Base-by-base conservation (phyloP, 2,797 vertebrate species). In the Poecilia gillii region DNA sequence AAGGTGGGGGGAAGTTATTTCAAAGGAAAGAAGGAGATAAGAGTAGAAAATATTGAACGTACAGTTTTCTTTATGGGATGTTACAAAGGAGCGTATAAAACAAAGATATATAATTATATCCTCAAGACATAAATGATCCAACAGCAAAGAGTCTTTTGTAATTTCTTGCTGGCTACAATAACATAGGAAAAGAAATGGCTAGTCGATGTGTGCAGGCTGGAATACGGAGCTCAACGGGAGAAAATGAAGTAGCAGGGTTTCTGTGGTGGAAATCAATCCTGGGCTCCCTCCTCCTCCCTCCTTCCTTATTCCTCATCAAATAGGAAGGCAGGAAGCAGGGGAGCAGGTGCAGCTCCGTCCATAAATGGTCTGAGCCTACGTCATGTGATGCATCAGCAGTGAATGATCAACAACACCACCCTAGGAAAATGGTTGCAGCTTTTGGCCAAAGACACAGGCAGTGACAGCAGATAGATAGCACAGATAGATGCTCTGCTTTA, bases 351-450 rank as follows among this genome's bases (percentile, higher is more conserved):
- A 92, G 93, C 93, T 80, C 87, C 82, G 89, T 90, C 94, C 90
- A 81, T 90, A 79, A 85, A 93, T 87, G 82, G 91, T 91, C 87
- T 87, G 76, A 49, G 59, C 11, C 86, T 88, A 87, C 91, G 90
- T 96, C 94, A 94, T 84, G 85, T 95, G 95, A 92, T 55, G 91
- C 90, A 90, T 80, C 81, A 89, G 88, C 90, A 85, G 90, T 39
- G 80, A 46, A 79, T 14, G 91, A 94, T 90, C 93, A 95, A 96
- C 94, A 96, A 95, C 95, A 95, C 93, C 94, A 94, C 91, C 85
- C 84, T 88, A 92, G 92, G 90, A 91, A 94, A 94, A 96, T 94
- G 95, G 95, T 93, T 94, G 93, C 93, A 90, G 87, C 75, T 73
- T 77, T 84, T 85, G 84, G 76, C 76, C 93, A 88, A 88, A 79